Conservation (phyloP, 2,113 vertebrate species). For the Dipodomys ordii region DNA sequence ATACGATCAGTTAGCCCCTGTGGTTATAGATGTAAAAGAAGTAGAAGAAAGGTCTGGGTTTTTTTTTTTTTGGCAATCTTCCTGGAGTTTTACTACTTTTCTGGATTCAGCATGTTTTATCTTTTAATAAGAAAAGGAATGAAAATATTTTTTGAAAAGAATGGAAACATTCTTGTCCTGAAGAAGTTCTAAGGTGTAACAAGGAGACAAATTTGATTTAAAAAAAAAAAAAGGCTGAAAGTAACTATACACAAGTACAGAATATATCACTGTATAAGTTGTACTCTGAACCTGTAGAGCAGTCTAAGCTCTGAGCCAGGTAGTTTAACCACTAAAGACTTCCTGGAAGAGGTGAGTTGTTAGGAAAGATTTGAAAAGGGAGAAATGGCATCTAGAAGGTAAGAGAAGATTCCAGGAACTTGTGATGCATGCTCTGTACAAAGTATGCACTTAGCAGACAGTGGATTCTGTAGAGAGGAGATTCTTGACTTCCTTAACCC, state of each 20-base stretch:
- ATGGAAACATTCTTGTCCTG: background rate
- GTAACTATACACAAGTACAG: background rate
- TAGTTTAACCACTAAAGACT: conserved; percentile 31
- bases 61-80: background rate
- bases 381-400: background rate
- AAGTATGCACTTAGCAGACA: background rate
- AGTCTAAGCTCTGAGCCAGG: background rate
- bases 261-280: background rate
- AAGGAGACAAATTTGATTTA: background rate
- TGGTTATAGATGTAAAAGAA: background rate
- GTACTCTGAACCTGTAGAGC: background rate
- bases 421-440: background rate
- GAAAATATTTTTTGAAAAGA: background rate
- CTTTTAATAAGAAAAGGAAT: conserved; percentile 34
- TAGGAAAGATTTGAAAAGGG: background rate
- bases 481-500: background rate
- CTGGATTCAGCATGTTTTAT: conserved; percentile 15
- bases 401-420: background rate
- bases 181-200: background rate
- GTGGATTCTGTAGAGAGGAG: background rate
- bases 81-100: conserved; percentile 38
- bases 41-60: background rate
- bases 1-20: background rate
- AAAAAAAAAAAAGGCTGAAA: background rate
- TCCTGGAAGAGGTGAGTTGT: conserved; percentile 74